These are phyloP conservation scores for Grus americana DNA, from an alignment of 2,113 vertebrate species.

Conservation along the genomic window DNA sequence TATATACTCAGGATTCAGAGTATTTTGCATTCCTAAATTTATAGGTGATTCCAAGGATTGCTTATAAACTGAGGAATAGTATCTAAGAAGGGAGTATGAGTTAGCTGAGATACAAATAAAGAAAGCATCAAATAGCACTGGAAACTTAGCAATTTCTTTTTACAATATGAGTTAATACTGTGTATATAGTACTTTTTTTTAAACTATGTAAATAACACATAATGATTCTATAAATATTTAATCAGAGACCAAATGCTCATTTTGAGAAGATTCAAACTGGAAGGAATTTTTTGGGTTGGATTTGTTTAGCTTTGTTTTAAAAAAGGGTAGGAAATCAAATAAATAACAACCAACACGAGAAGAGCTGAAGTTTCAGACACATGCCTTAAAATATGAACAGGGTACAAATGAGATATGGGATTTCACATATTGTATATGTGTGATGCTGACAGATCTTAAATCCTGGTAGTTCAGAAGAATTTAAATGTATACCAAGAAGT, in stretches of 20 bases:
- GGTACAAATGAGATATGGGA: not conserved
- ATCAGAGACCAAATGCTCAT: not conserved
- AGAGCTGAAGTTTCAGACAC: not conserved
- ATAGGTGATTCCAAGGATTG: not conserved
- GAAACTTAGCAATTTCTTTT: not conserved
- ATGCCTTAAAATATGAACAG: not conserved
- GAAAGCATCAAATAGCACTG: not conserved
- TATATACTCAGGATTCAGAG: not conserved
- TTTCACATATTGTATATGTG: not conserved
- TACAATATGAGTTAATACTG: not conserved
- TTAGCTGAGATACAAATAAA: not conserved
- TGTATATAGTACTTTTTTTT: not conserved
- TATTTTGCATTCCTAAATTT: not conserved
- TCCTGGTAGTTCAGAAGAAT: not conserved
- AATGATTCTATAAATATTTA: not conserved
- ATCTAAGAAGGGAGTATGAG: not conserved
- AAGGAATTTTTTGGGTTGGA: not conserved
- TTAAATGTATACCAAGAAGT: not conserved
- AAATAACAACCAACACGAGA: not conserved
- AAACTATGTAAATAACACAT: not conserved
- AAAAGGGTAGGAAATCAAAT: not conserved
- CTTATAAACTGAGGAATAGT: not conserved
- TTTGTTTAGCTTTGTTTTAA: too few species aligned
- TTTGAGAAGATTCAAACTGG: not conserved
- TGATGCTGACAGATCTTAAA: not conserved